These are phyloP conservation scores for Drosophila pseudoobscura DNA, from an alignment of 1,140 invertebrate genomes.

Conservation along the genomic window DNA sequence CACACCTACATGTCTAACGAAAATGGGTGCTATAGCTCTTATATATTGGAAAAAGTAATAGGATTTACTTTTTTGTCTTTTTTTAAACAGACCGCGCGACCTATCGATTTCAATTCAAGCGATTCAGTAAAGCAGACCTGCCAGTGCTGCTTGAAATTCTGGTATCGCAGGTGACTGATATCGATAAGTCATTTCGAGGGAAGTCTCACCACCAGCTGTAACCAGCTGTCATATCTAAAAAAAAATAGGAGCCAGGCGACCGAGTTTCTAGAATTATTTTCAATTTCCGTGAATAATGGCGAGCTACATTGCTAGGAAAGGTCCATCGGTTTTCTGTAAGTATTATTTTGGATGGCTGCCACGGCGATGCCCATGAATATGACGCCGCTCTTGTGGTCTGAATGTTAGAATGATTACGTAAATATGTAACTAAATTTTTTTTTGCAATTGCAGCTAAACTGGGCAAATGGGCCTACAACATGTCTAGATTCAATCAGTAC, in stretches of 20 bases:
- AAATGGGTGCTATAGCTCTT: too few species aligned
- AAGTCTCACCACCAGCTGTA: slow-evolving; percentile 33
- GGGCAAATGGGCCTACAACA: slow-evolving; percentile 88
- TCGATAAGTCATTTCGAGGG: slow-evolving; percentile 30
- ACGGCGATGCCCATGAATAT: neutral
- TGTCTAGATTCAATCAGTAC: slow-evolving; percentile 89
- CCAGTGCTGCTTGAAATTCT: too few species aligned
- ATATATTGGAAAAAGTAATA: too few species aligned
- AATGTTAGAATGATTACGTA: slow-evolving; percentile 74
- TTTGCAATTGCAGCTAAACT: slow-evolving; percentile 85
- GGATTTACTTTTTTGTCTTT: too few species aligned
- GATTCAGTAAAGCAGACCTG: neutral
- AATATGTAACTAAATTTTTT: slow-evolving; percentile 66
- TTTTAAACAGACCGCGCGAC: too few species aligned
- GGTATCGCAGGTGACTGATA: neutral
- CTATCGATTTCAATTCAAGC: too few species aligned
- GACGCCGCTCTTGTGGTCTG: neutral
- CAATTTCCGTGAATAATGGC: slow-evolving; percentile 66
- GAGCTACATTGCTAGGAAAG: slow-evolving; percentile 77
- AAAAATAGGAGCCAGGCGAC: slow-evolving; percentile 36
- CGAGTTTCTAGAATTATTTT: slow-evolving; percentile 38
- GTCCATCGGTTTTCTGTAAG: slow-evolving; percentile 79
- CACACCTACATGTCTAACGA: too few species aligned
- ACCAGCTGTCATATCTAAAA: slow-evolving; percentile 63
- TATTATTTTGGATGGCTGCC: slow-evolving; percentile 7